phyloP scores from a whole-genome alignment of 2,888 invertebrate genomes.

The Spodoptera picta region DNA sequence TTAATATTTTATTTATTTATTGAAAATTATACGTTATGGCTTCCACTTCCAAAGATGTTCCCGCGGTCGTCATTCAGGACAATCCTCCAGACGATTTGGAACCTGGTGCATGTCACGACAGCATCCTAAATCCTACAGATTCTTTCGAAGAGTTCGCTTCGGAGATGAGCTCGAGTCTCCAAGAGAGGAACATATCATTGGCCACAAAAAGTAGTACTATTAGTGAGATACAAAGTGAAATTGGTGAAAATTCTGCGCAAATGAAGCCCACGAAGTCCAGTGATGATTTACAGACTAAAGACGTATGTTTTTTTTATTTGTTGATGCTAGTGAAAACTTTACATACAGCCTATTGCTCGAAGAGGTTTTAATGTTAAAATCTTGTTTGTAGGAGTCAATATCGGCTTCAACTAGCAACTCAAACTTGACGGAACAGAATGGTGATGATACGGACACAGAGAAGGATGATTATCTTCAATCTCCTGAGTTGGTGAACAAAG shows the following conservation, averaged over 20 bases:
- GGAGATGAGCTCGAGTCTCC: slow-evolving; percentile 90
- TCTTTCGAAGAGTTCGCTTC: slow-evolving; percentile 91
- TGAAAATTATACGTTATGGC: slow-evolving; percentile 69
- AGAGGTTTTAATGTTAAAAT: background rate
- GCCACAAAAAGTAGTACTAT: slow-evolving; percentile 88
- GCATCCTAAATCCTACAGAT: slow-evolving; percentile 92
- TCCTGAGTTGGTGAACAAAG: slow-evolving; percentile 93
- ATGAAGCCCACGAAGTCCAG: slow-evolving; percentile 75
- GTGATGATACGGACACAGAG: slow-evolving; percentile 70
- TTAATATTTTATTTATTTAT: slow-evolving; percentile 42
- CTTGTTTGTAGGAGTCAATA: slow-evolving; percentile 73
- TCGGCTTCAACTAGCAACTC: slow-evolving; percentile 78
- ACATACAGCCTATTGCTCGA: background rate
- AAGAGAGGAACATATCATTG: slow-evolving; percentile 84
- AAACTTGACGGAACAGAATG: slow-evolving; percentile 77
- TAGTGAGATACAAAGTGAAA: slow-evolving; percentile 88
- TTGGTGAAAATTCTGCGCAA: slow-evolving; percentile 70
- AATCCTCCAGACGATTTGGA: slow-evolving; percentile 73
- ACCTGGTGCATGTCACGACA: slow-evolving; percentile 88
- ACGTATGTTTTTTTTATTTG: slow-evolving; percentile 66
- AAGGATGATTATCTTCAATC: slow-evolving; percentile 91
- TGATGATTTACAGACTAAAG: slow-evolving; percentile 80
- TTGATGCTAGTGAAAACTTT: slow-evolving; percentile 1
- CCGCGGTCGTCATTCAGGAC: slow-evolving; percentile 59
- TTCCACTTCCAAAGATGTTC: slow-evolving; percentile 77